Conservation (phyloP, 2,797 vertebrate species). For the Mormyrus proboscirostris region DNA sequence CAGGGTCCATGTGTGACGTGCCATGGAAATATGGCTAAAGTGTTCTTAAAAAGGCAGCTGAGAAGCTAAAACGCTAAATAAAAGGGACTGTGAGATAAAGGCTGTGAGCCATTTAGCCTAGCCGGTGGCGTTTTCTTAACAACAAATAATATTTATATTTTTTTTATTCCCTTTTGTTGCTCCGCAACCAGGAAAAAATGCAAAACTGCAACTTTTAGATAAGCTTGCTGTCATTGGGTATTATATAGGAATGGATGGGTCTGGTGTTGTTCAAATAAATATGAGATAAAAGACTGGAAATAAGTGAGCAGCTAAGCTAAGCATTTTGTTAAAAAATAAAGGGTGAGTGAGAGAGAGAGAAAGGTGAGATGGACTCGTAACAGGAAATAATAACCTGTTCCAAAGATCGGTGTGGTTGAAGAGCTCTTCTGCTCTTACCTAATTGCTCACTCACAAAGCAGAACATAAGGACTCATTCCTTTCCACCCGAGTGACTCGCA, state of each 20-base stretch:
- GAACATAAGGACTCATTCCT: not conserved
- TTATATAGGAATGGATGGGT: conserved; percentile 12
- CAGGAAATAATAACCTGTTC: not conserved
- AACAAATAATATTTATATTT: not conserved
- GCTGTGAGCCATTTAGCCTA: not conserved
- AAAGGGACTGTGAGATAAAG: not conserved
- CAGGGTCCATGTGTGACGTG: not conserved
- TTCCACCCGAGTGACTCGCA: not conserved
- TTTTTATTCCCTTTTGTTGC: not conserved
- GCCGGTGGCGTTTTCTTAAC: not conserved
- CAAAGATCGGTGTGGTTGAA: not conserved
- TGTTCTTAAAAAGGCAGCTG: not conserved
- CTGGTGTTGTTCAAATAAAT: conserved; percentile 15
- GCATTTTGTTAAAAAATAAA: conserved; percentile 10
- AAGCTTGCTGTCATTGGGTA: conserved; percentile 6
- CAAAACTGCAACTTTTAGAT: conserved; percentile 16
- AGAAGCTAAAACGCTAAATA: not conserved
- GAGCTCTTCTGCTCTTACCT: conserved; percentile 1
- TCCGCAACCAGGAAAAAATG: conserved; percentile 1
- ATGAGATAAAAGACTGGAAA: conserved; percentile 12
- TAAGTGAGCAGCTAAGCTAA: conserved; percentile 11
- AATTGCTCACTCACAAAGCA: not conserved
- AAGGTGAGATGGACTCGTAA: not conserved
- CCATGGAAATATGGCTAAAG: not conserved
- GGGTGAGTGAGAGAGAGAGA: not conserved